Conservation (phyloP, 1,140 invertebrate species). For the Hormaphis cornu region DNA sequence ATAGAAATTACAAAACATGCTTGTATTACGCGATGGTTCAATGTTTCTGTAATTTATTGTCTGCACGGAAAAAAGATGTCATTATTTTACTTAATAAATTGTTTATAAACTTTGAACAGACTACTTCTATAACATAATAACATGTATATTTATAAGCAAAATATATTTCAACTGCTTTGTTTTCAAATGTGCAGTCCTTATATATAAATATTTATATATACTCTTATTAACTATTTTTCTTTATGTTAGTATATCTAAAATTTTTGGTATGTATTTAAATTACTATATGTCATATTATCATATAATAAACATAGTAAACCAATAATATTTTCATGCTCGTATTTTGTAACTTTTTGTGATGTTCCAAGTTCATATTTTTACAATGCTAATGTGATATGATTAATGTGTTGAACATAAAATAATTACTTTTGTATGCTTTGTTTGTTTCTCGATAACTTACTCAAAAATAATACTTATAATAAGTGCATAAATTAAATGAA, state of each 20-base stretch:
- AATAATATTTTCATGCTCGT: no score
- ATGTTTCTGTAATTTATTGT: slow-evolving; percentile 32
- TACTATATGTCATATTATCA: no score
- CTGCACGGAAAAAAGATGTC: background rate
- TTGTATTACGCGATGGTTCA: slow-evolving; percentile 14
- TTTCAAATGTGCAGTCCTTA: background rate
- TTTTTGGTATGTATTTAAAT: background rate
- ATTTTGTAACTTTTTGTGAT: no score
- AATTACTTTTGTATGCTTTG: no score
- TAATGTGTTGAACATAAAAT: no score
- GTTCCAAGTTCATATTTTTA: no score
- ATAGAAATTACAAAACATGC: background rate
- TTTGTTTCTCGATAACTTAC: no score
- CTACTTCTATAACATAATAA: background rate
- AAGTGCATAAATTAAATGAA: no score
- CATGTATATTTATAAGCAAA: background rate
- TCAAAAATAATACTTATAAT: no score
- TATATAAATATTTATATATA: no score
- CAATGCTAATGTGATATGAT: no score
- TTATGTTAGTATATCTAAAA: background rate
- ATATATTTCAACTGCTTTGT: background rate
- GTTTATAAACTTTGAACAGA: background rate
- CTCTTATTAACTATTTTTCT: background rate
- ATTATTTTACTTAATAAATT: slow-evolving; percentile 26
- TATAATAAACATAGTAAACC: slow-evolving; percentile 8